Evolutionary conservation across 2,888 invertebrate genomes (phyloP).

Genomic region (Siphlonurus alternatus): DNA sequence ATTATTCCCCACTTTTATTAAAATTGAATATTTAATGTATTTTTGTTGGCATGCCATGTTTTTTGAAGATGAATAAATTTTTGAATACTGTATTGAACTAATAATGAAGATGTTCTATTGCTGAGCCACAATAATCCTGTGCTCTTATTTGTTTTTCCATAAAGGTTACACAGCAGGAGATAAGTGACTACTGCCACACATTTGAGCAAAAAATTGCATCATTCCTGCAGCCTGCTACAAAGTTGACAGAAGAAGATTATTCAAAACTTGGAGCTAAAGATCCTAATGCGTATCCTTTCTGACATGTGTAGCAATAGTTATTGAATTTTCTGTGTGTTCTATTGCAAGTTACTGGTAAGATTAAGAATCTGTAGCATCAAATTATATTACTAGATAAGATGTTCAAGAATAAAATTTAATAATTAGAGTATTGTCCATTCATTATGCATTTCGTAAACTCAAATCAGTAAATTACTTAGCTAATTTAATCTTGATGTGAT

Average conservation of each 20-base stretch:
- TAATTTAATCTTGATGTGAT: too few species aligned
- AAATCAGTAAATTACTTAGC: too few species aligned
- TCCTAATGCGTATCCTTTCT: conserved; percentile 34
- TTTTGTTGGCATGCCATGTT: too few species aligned
- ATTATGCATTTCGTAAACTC: too few species aligned
- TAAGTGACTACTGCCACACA: conserved; percentile 54
- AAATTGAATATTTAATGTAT: too few species aligned
- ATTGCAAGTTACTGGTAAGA: background rate
- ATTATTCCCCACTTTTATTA: too few species aligned
- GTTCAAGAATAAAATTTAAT: too few species aligned
- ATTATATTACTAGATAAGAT: too few species aligned
- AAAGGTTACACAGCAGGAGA: conserved; percentile 48
- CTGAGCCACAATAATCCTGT: background rate
- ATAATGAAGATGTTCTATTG: conserved; percentile 8
- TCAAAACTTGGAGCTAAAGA: conserved; percentile 71
- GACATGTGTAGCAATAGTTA: too few species aligned
- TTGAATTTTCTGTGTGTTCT: background rate
- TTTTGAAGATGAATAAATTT: too few species aligned
- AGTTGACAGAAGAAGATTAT: conserved; percentile 54
- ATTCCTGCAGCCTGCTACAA: conserved; percentile 61
- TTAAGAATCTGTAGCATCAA: too few species aligned
- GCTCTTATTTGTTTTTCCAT: conserved; percentile 15
- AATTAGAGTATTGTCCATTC: too few species aligned
- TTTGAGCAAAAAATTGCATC: conserved; percentile 87
- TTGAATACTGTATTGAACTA: conserved; percentile 9